phyloP scores from a whole-genome alignment of 2,113 vertebrate species.

The Daubentonia madagascariensis region DNA sequence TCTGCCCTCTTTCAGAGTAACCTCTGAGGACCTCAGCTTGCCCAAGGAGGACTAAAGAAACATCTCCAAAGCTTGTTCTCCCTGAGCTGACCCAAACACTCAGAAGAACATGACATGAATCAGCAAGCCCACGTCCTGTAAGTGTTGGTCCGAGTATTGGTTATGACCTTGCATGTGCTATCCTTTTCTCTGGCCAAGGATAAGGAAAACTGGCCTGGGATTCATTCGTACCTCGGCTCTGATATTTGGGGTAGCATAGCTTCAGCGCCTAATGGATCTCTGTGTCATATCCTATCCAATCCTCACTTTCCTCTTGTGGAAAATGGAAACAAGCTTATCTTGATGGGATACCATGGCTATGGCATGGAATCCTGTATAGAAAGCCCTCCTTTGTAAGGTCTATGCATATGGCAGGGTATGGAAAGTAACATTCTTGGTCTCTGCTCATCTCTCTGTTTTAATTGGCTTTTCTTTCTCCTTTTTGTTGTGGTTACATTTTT shows the following conservation, averaged over 20 bases:
- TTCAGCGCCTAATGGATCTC: background rate
- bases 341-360: no score
- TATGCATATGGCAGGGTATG: rapidly evolving
- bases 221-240: background rate
- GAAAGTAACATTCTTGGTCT: background rate
- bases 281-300: background rate
- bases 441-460: background rate
- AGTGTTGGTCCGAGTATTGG: background rate
- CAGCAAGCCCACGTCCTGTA: background rate
- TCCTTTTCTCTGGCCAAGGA: background rate
- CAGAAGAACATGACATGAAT: background rate
- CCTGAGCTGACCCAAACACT: background rate
- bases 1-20: slow-evolving; percentile 11
- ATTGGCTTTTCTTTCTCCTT: background rate
- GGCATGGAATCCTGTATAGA: background rate
- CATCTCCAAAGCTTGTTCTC: background rate
- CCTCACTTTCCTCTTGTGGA: background rate
- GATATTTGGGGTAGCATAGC: background rate
- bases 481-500: background rate
- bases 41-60: background rate
- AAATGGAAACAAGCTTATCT: background rate
- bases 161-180: background rate
- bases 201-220: background rate
- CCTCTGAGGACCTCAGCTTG: background rate
- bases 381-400: background rate